These are phyloP conservation scores for Cnemophilus loriae DNA, from an alignment of 2,113 vertebrate species.

Conservation along the genomic window DNA sequence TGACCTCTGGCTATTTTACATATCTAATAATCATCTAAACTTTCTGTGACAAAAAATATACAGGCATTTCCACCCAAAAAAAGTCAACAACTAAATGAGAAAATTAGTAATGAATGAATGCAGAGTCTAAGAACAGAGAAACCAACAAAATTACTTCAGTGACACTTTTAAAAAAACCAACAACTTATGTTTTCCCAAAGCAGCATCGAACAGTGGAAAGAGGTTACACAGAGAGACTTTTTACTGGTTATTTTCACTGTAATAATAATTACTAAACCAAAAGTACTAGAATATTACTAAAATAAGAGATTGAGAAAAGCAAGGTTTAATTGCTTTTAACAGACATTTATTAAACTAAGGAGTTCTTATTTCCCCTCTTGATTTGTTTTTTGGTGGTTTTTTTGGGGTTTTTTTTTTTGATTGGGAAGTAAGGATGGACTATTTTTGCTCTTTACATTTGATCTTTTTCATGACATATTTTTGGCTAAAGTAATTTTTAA, in stretches of 20 bases:
- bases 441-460: background rate
- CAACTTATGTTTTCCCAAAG: background rate
- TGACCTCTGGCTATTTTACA: background rate
- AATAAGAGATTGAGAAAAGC: background rate
- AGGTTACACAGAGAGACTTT: background rate
- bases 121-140: background rate
- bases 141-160: background rate
- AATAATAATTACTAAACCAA: background rate
- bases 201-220: background rate
- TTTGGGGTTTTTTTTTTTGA: background rate
- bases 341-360: background rate
- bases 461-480: background rate
- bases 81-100: background rate
- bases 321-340: background rate
- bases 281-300: background rate
- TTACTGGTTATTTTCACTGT: background rate
- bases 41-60: background rate
- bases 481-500: background rate
- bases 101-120: background rate
- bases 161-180: background rate
- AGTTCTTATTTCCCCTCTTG: background rate
- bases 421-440: background rate
- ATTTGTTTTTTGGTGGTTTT: no score
- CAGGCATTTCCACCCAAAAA: background rate
- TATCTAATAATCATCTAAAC: background rate